These are phyloP conservation scores for Dryobotodes eremita DNA, from an alignment of 2,888 invertebrate species.

Conservation along the genomic window DNA sequence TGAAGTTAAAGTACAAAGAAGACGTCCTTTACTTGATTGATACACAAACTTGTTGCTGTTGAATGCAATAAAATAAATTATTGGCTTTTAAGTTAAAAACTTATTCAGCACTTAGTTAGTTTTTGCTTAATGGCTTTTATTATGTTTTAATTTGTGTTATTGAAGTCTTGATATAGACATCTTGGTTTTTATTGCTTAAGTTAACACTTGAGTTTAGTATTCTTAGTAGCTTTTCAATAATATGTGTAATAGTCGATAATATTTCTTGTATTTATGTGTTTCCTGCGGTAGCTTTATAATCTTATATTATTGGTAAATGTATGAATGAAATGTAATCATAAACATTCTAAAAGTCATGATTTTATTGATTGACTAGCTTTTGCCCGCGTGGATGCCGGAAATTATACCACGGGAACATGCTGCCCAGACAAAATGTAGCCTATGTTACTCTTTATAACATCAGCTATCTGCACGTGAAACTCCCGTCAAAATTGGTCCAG, in stretches of 20 bases:
- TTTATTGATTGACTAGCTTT: neutral
- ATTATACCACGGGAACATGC: no score
- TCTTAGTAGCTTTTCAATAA: neutral
- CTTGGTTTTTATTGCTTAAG: neutral
- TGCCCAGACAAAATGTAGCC: no score
- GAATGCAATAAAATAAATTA: constrained; percentile 29
- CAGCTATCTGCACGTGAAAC: no score
- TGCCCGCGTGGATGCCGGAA: no score
- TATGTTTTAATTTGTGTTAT: constrained; percentile 10
- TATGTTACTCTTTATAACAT: no score
- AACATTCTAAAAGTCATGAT: neutral
- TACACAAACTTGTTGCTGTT: neutral
- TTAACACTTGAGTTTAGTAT: neutral
- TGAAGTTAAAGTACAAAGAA: constrained; percentile 11
- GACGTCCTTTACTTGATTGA: constrained; percentile 20
- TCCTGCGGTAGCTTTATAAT: neutral
- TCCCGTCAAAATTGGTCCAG: no score
- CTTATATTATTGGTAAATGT: neutral
- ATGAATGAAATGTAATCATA: neutral
- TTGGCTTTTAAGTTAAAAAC: neutral
- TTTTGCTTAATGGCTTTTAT: constrained; percentile 10
- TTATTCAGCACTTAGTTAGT: neutral
- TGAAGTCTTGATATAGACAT: neutral
- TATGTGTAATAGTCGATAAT: neutral
- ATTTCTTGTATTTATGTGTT: neutral